Conservation (phyloP, 1,140 invertebrate species). For the Andrena cerasifolii region DNA sequence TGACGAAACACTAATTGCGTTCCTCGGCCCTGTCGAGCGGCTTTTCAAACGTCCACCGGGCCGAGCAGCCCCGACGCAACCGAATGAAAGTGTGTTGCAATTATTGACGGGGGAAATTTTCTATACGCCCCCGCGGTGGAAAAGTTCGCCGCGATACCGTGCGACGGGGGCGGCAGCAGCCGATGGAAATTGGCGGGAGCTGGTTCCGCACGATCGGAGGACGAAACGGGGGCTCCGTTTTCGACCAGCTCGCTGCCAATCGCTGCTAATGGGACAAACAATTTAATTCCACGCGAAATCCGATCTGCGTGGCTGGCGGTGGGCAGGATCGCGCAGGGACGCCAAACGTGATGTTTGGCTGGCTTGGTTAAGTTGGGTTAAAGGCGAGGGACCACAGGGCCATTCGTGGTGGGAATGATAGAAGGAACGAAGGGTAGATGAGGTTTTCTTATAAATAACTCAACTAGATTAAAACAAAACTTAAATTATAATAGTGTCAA, state of each 20-base stretch:
- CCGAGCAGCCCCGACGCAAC: background rate
- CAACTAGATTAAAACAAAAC: too few relatives aligned
- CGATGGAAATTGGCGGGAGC: background rate
- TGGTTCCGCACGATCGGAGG: background rate
- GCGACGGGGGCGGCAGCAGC: background rate
- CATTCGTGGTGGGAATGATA: too few relatives aligned
- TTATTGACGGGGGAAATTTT: conserved; percentile 5
- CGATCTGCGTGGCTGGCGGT: background rate
- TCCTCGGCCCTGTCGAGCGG: too few relatives aligned
- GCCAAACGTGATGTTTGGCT: too few relatives aligned
- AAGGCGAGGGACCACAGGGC: too few relatives aligned
- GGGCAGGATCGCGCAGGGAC: background rate
- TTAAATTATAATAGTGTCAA: too few relatives aligned
- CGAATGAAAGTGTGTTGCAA: background rate
- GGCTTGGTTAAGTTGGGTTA: too few relatives aligned
- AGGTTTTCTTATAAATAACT: too few relatives aligned
- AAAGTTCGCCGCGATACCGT: background rate
- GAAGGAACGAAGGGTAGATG: too few relatives aligned
- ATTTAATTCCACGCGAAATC: conserved; percentile 33
- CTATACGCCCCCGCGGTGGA: too few relatives aligned
- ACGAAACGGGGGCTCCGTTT: background rate
- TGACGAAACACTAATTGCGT: too few relatives aligned
- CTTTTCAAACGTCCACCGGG: too few relatives aligned
- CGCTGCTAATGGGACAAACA: conserved; percentile 28
- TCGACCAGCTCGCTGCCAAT: background rate